Conservation (phyloP, 2,888 invertebrate species). For the Teleogryllus oceanicus region DNA sequence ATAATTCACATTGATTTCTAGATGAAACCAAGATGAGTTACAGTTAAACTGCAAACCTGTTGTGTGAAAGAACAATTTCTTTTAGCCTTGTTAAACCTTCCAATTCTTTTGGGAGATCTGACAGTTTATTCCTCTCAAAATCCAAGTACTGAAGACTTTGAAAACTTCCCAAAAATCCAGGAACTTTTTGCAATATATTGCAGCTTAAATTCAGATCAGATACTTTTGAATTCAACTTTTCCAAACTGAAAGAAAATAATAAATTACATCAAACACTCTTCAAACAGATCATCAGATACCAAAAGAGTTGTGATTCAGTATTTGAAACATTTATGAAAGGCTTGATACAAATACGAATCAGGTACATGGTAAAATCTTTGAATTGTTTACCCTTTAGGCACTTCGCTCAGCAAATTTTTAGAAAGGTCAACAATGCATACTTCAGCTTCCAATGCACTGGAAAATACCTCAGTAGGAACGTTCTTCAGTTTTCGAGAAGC, state of each 20-base stretch:
- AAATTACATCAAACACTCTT: not conserved
- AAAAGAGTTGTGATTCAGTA: not conserved
- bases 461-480: conserved; percentile 48
- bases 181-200: conserved; percentile 63
- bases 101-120: conserved; percentile 47
- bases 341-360: too few relatives aligned
- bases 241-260: conserved; percentile 48
- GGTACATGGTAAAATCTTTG: conserved; percentile 35
- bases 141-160: conserved; percentile 48
- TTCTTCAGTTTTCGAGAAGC: conserved; percentile 45
- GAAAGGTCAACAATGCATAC: conserved; percentile 69
- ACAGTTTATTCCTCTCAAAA: conserved; percentile 48
- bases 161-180: conserved; percentile 54
- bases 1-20: too few relatives aligned
- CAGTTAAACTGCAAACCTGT: conserved; percentile 59
- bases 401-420: conserved; percentile 66
- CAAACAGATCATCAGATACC: not conserved
- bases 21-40: too few relatives aligned
- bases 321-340: too few relatives aligned
- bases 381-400: conserved; percentile 64
- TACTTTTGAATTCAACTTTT: conserved; percentile 52
- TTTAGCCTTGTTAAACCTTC: conserved; percentile 59
- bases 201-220: conserved; percentile 67
- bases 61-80: conserved; percentile 76
- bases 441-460: conserved; percentile 46